These are phyloP conservation scores for Malurus elegans DNA, from an alignment of 2,113 vertebrate species.

Conservation along the genomic window DNA sequence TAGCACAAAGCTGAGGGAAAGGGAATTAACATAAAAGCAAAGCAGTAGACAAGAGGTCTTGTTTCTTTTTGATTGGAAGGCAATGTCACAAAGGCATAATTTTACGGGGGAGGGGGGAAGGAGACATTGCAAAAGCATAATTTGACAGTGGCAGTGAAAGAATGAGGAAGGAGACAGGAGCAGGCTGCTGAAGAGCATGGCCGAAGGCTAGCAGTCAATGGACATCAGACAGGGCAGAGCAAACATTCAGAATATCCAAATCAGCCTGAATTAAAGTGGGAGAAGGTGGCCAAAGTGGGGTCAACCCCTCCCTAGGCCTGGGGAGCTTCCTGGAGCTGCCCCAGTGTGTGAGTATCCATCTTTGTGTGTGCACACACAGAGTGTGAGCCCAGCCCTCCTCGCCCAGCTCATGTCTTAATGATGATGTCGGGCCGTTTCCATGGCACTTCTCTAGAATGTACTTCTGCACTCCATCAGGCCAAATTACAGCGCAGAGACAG, in stretches of 20 bases:
- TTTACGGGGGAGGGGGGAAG: not conserved
- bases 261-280: not conserved
- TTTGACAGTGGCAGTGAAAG: not conserved
- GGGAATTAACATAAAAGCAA: constrained; percentile 55
- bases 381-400: not conserved
- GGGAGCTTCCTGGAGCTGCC: not conserved
- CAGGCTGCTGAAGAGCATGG: not conserved
- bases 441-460: constrained; percentile 51
- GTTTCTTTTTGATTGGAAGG: not conserved
- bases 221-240: not conserved
- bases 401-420: constrained; percentile 19
- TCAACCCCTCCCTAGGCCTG: not conserved
- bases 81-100: not conserved
- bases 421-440: constrained; percentile 53
- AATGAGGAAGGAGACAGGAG: not conserved
- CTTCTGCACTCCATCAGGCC: constrained; percentile 47
- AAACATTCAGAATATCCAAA: not conserved
- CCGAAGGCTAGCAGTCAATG: not conserved
- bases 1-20: constrained; percentile 43
- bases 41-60: not conserved
- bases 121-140: not conserved
- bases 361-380: not conserved
- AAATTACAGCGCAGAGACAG: constrained; percentile 44
- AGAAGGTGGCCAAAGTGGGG: not conserved
- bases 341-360: not conserved